A percentile compares a stretch with the other conserved stretches of the same genome.
These are phyloP conservation scores for Sebastes cheni DNA, from an alignment of 2,797 vertebrate genomes.

Conservation along the genomic window DNA sequence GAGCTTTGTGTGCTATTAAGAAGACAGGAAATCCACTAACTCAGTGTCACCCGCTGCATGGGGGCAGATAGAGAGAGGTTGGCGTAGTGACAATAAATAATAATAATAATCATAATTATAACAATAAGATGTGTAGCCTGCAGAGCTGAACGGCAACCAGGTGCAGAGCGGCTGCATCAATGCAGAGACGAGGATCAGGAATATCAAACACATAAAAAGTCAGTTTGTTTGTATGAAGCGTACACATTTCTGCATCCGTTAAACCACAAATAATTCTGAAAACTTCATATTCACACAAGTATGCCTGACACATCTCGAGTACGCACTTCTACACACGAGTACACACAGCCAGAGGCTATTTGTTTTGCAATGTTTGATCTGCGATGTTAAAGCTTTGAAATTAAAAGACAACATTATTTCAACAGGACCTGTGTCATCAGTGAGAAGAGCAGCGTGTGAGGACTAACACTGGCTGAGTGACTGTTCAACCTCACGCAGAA, in stretches of 20 bases:
- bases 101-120: conserved; percentile 12
- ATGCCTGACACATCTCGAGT: neutral
- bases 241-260: neutral
- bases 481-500: conserved; percentile 27
- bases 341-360: conserved; percentile 40
- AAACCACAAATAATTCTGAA: neutral
- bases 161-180: conserved; percentile 52
- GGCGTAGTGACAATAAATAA: neutral
- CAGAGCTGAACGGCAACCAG: conserved; percentile 38
- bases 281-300: conserved; percentile 4
- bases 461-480: conserved; percentile 22
- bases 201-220: conserved; percentile 12
- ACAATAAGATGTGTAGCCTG: conserved; percentile 28
- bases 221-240: neutral
- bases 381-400: conserved; percentile 50
- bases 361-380: conserved; percentile 62
- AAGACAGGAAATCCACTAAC: conserved; percentile 49
- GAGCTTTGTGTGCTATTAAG: conserved; percentile 52
- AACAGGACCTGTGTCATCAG: conserved; percentile 56
- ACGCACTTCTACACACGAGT: neutral
- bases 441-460: conserved; percentile 12
- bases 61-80: conserved; percentile 5
- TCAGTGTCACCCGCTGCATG: conserved; percentile 39
- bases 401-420: conserved; percentile 58
- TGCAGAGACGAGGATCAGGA: conserved; percentile 47